A percentile compares a stretch with the other conserved stretches of the same genome.
Evolutionary conservation across 2,797 vertebrate genomes (phyloP).

Genomic region (Amphiprion clarkii): DNA sequence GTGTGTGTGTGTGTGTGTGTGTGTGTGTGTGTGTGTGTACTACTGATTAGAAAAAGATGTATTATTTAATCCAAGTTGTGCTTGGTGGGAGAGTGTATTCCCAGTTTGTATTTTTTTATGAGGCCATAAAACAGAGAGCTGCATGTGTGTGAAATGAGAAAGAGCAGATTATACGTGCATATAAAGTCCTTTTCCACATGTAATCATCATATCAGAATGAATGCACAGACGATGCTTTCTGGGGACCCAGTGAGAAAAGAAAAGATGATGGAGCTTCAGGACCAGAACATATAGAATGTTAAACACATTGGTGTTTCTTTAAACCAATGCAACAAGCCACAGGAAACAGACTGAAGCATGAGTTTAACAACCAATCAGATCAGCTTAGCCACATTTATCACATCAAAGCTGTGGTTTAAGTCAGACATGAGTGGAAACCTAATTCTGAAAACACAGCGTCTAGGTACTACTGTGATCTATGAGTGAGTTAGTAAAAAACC

Average conservation of each 20-base stretch:
- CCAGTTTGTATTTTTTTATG: not conserved
- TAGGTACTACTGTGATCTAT: conserved; percentile 4
- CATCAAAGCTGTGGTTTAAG: conserved; percentile 13
- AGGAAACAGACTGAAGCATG: not conserved
- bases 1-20: too few relatives aligned
- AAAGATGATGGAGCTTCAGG: too few relatives aligned
- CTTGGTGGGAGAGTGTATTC: not conserved
- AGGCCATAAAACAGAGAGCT: too few relatives aligned
- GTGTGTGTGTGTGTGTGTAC: too few relatives aligned
- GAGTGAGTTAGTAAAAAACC: not conserved
- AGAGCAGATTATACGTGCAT: not conserved
- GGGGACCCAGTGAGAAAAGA: too few relatives aligned
- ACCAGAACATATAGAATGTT: too few relatives aligned
- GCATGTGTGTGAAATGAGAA: too few relatives aligned
- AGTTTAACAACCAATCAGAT: conserved; percentile 25
- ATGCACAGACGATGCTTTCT: not conserved
- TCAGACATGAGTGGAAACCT: conserved; percentile 17
- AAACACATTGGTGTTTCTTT: not conserved
- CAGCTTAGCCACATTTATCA: conserved; percentile 6
- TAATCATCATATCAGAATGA: not conserved
- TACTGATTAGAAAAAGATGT: too few relatives aligned
- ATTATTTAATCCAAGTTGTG: too few relatives aligned
- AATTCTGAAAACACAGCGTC: not conserved
- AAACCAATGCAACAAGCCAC: too few relatives aligned
- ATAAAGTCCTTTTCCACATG: not conserved